Conservation (phyloP, 92 coral and sea anemone genomes). For the Virgularia gustaviana region DNA sequence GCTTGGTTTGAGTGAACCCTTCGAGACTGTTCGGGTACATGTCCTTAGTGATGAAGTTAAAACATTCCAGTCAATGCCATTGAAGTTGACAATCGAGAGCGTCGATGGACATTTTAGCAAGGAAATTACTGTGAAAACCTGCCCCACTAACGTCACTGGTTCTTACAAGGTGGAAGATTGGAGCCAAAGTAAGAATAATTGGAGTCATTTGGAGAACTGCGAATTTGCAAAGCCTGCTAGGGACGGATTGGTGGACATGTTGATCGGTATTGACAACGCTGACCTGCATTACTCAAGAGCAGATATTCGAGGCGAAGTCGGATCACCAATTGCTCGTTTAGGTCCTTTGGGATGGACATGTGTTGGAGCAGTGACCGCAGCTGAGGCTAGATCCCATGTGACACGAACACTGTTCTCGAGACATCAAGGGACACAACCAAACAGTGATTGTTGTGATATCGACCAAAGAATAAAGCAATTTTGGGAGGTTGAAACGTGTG, state of each 20-base stretch:
- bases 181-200: constrained; percentile 37
- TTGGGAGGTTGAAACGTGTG: neutral
- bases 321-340: neutral
- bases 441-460: constrained; percentile 8
- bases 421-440: neutral
- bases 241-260: constrained; percentile 27
- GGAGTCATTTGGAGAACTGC: constrained; percentile 54
- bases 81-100: constrained; percentile 46
- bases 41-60: constrained; percentile 46
- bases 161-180: constrained; percentile 54
- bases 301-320: neutral
- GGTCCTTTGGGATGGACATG: constrained; percentile 13
- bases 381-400: neutral
- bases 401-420: neutral
- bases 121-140: constrained; percentile 45
- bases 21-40: constrained; percentile 53
- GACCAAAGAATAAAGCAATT: constrained; percentile 10
- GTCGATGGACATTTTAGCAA: constrained; percentile 45
- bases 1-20: constrained; percentile 46
- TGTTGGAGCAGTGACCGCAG: neutral
- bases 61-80: constrained; percentile 59
- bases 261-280: constrained; percentile 2
- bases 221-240: constrained; percentile 56
- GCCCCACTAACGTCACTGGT: constrained; percentile 53
- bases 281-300: constrained; percentile 11